These are phyloP conservation scores for Lathronympha strigana DNA, from an alignment of 2,888 invertebrate species.

Conservation along the genomic window DNA sequence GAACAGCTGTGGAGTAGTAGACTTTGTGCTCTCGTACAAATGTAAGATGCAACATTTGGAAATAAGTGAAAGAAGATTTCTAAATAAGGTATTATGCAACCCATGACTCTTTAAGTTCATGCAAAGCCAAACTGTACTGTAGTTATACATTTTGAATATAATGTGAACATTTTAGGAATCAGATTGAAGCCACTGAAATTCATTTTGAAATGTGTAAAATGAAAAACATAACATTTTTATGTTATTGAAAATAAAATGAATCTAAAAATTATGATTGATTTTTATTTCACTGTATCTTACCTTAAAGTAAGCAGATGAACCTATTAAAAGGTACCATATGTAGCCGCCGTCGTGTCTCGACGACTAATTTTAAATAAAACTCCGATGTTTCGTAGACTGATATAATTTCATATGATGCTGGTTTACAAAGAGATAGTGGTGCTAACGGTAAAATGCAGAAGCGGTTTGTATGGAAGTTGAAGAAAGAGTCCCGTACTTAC, in stretches of 20 bases:
- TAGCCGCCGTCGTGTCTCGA: no score
- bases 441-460: no score
- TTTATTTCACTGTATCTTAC: constrained; percentile 52
- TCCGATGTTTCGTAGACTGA: no score
- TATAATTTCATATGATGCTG: no score
- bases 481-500: no score
- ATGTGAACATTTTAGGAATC: constrained; percentile 77
- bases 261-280: constrained; percentile 73
- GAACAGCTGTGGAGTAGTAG: constrained; percentile 73
- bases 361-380: no score
- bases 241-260: constrained; percentile 85
- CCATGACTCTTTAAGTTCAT: constrained; percentile 70
- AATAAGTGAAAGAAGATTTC: constrained; percentile 81
- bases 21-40: constrained; percentile 75
- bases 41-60: constrained; percentile 77
- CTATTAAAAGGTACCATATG: not conserved
- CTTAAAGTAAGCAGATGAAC: not conserved
- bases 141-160: constrained; percentile 72
- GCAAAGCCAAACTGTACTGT: constrained; percentile 78
- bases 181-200: constrained; percentile 77
- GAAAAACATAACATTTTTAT: constrained; percentile 84
- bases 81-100: constrained; percentile 63
- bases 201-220: constrained; percentile 81
- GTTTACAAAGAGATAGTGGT: no score
- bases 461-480: no score